phyloP scores from a whole-genome alignment of 2,797 vertebrate genomes.

The Rhynchotus rufescens region DNA sequence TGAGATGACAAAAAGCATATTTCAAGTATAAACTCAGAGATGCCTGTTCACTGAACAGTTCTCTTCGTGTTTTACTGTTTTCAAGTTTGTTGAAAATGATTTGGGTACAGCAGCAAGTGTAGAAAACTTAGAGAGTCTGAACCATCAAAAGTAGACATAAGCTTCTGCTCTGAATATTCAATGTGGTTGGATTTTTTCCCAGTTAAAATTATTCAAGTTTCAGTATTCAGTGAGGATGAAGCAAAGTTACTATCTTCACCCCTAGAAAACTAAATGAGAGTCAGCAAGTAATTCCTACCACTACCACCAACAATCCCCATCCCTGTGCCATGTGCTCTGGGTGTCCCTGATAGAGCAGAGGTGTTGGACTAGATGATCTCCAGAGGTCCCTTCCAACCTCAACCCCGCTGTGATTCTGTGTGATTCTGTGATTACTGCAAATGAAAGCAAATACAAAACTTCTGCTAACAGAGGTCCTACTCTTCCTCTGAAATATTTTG shows the following conservation, averaged over 20 bases:
- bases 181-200: neutral
- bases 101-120: neutral
- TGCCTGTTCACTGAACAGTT: neutral
- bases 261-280: neutral
- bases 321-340: too few species aligned
- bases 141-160: neutral
- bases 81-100: constrained; percentile 15
- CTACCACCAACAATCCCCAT: neutral
- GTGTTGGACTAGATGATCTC: too few species aligned
- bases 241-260: constrained; percentile 11
- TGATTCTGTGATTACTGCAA: neutral
- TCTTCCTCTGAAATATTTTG: neutral
- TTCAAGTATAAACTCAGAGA: constrained; percentile 24
- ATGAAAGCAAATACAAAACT: constrained; percentile 6
- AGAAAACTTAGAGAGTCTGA: neutral
- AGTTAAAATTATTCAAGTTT: constrained; percentile 20
- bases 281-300: neutral
- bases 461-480: neutral
- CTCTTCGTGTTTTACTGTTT: neutral
- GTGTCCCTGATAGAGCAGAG: too few species aligned
- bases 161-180: neutral
- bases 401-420: too few species aligned
- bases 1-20: neutral
- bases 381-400: too few species aligned
- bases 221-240: constrained; percentile 17